Percentiles rank a stretch among this genome's conserved stretches.
Conservation (phyloP, 1,140 invertebrate species). For the Caenorhabditis remanei region DNA sequence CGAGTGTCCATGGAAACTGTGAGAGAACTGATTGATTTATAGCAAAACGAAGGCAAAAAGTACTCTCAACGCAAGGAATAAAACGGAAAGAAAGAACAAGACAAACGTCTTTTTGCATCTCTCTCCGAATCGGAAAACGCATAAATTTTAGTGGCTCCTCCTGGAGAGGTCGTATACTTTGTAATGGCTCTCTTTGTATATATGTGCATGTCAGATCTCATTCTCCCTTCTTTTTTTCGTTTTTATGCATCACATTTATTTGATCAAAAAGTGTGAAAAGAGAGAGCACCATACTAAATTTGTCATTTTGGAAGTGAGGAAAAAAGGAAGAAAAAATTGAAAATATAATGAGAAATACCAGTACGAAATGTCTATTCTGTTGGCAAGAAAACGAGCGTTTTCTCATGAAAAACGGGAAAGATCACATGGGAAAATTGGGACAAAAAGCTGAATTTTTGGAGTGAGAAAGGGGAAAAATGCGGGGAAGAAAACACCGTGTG, state of each 20-base stretch:
- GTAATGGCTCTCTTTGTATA: background rate
- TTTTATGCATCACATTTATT: conserved; percentile 26
- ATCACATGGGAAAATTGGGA: conserved; percentile 31
- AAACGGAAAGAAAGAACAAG: background rate
- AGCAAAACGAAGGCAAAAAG: background rate
- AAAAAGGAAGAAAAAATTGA: background rate
- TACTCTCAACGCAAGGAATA: background rate
- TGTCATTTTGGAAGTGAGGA: background rate
- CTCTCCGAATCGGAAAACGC: conserved; percentile 15
- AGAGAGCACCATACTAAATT: background rate
- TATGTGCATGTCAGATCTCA: background rate
- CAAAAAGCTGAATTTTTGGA: background rate
- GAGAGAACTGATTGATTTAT: conserved; percentile 5
- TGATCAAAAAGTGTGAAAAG: background rate
- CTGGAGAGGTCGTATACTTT: conserved; percentile 37
- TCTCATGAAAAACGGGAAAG: conserved; percentile 2
- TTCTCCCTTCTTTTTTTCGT: background rate
- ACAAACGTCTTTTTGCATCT: background rate
- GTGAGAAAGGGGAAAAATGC: conserved; percentile 1
- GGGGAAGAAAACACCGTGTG: conserved; percentile 26
- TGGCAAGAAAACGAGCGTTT: conserved; percentile 38
- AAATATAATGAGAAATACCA: background rate
- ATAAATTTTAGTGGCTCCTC: conserved; percentile 45
- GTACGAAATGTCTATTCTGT: background rate
- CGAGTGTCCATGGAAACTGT: background rate